These are phyloP conservation scores for Trichechus manatus DNA, from an alignment of 2,113 vertebrate species.

Conservation along the genomic window DNA sequence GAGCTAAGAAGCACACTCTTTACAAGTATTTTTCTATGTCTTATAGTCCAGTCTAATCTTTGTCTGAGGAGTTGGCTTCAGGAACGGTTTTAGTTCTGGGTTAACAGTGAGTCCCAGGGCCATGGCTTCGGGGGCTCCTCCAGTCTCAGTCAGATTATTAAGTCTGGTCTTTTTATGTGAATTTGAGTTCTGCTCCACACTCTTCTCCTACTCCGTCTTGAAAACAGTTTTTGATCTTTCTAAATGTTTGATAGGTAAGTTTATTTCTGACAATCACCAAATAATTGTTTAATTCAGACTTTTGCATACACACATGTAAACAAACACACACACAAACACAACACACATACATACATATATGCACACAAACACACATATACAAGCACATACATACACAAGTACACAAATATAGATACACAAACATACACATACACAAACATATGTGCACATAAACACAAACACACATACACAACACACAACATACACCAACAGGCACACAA, in stretches of 20 bases:
- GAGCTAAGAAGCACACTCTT: no score
- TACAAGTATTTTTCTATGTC: no score
- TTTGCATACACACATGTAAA: background rate
- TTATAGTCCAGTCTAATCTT: no score
- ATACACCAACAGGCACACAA: background rate
- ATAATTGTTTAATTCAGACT: background rate
- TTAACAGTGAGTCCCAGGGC: no score
- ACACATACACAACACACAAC: background rate
- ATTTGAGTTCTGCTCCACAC: no score
- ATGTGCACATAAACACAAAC: no score
- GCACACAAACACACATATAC: background rate
- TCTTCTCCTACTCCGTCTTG: background rate
- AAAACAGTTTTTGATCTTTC: background rate
- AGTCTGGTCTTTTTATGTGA: no score
- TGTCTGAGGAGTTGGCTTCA: no score
- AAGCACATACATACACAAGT: background rate
- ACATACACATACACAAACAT: background rate
- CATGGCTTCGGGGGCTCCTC: no score
- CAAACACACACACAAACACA: background rate
- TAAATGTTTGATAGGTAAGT: background rate
- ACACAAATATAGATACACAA: background rate
- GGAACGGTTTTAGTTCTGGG: no score
- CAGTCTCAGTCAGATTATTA: no score
- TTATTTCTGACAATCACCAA: constrained; percentile 5
- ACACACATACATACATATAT: background rate